These are phyloP conservation scores for Anaspis maculata DNA, from an alignment of 2,888 invertebrate species.

Conservation along the genomic window DNA sequence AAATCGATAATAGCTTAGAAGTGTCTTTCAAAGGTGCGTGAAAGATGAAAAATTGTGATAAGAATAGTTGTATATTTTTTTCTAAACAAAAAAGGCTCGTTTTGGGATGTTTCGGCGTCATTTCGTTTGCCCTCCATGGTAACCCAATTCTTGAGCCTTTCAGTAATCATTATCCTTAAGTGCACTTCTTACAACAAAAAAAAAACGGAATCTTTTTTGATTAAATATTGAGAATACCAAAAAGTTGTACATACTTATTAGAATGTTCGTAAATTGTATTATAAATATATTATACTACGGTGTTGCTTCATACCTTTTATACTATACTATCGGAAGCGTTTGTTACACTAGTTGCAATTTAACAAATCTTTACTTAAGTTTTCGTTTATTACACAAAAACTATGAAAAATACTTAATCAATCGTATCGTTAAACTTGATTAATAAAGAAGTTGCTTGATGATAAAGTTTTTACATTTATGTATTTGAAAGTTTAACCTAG, in stretches of 20 bases:
- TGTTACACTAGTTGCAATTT: constrained; percentile 10
- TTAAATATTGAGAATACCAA: constrained; percentile 26
- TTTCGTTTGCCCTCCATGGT: constrained; percentile 6
- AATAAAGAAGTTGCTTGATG: no score
- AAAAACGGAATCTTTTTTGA: no score
- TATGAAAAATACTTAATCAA: no score
- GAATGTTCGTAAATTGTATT: constrained; percentile 6
- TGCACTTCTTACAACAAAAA: constrained; percentile 33
- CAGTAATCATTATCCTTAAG: constrained; percentile 24
- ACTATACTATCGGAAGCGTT: no score
- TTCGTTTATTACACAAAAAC: no score
- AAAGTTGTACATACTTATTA: constrained; percentile 25
- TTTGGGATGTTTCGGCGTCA: no score
- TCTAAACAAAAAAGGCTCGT: no score
- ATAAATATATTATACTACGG: no score
- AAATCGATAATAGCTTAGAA: constrained; percentile 15
- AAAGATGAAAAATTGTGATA: constrained; percentile 10
- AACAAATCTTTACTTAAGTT: constrained; percentile 12
- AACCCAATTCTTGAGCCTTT: constrained; percentile 8
- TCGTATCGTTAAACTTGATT: no score
- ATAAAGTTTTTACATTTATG: no score
- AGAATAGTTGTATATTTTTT: constrained; percentile 5
- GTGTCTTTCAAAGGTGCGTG: no score
- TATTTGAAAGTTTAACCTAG: constrained; percentile 6
- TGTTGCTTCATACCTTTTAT: constrained; percentile 15